These are phyloP conservation scores for Flexamia atlantica DNA, from an alignment of 2,888 invertebrate genomes.

Conservation along the genomic window DNA sequence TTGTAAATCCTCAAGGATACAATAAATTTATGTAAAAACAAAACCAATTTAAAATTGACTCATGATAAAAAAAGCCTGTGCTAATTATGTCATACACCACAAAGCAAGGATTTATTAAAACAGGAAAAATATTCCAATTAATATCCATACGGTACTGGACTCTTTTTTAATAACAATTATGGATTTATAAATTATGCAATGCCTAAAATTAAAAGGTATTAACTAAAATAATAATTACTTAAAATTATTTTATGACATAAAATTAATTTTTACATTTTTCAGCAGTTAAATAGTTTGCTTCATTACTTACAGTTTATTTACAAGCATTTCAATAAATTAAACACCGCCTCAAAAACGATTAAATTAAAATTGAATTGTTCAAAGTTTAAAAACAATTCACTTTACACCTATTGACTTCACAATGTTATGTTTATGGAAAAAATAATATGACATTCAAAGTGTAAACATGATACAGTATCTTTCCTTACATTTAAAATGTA, in stretches of 20 bases:
- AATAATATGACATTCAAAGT: constrained; percentile 37
- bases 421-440: constrained; percentile 42
- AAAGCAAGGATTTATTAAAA: too few relatives aligned
- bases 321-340: neutral
- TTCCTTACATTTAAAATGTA: constrained; percentile 58
- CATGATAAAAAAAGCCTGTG: too few relatives aligned
- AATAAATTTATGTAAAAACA: too few relatives aligned
- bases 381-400: neutral
- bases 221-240: neutral
- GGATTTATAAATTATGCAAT: too few relatives aligned
- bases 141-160: too few relatives aligned
- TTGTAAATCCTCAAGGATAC: neutral
- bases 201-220: too few relatives aligned
- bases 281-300: constrained; percentile 10
- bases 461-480: constrained; percentile 29
- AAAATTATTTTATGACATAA: neutral
- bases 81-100: too few relatives aligned
- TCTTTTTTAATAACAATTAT: too few relatives aligned
- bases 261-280: constrained; percentile 22
- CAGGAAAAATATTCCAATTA: too few relatives aligned
- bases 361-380: neutral
- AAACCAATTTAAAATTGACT: too few relatives aligned
- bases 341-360: neutral
- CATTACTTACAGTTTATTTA: constrained; percentile 36
- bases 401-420: constrained; percentile 53